These are phyloP conservation scores for Diplosoma virens DNA, from an alignment of 23 tunicate genomes.

Conservation along the genomic window DNA sequence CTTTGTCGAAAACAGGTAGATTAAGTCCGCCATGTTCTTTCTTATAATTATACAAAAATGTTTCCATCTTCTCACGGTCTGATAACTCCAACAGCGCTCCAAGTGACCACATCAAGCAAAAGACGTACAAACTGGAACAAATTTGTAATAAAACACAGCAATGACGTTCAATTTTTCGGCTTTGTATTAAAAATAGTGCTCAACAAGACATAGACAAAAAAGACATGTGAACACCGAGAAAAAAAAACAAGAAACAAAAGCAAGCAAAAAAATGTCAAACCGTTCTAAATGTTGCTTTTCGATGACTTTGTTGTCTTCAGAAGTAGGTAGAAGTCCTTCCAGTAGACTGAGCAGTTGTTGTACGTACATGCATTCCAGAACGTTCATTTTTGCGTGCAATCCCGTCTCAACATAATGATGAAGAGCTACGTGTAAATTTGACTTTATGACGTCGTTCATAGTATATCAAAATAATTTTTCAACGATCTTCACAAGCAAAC, in stretches of 20 bases:
- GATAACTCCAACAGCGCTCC: constrained; percentile 88
- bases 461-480: too few species aligned
- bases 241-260: too few species aligned
- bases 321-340: constrained; percentile 68
- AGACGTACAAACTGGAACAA: constrained; percentile 68
- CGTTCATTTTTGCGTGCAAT: constrained; percentile 68
- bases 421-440: too few species aligned
- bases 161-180: too few species aligned
- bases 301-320: constrained; percentile 63
- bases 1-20: constrained; percentile 62
- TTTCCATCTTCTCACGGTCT: constrained; percentile 85
- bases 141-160: too few species aligned
- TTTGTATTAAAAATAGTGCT: too few species aligned
- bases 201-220: too few species aligned
- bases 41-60: constrained; percentile 55
- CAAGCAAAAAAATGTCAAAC: too few species aligned
- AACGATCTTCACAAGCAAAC: too few species aligned
- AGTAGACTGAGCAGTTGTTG: constrained; percentile 72
- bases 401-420: constrained; percentile 44
- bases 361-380: constrained; percentile 95
- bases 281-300: constrained; percentile 70
- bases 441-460: too few species aligned
- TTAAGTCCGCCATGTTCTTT: constrained; percentile 63
- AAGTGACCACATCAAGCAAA: constrained; percentile 96
- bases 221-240: too few species aligned